phyloP scores from a whole-genome alignment of 2,797 vertebrate species.

The Manis pentadactyla region DNA sequence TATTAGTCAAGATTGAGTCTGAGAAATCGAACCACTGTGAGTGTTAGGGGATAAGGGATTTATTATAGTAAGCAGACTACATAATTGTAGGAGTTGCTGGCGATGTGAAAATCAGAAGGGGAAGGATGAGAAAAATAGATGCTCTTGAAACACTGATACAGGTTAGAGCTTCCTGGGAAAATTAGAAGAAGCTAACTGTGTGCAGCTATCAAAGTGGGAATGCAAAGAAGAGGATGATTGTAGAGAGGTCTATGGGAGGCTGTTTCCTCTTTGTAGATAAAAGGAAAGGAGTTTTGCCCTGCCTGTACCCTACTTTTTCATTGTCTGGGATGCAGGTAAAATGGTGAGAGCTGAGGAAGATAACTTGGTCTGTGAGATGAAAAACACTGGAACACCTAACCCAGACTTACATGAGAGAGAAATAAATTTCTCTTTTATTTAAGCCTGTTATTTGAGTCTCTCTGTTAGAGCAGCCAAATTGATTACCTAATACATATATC shows the following conservation, averaged over 20 bases:
- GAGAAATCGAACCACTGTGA: constrained; percentile 14
- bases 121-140: not conserved
- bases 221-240: not conserved
- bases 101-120: not conserved
- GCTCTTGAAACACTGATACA: not conserved
- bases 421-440: constrained; percentile 32
- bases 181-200: not conserved
- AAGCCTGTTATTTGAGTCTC: constrained; percentile 14
- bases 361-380: not conserved
- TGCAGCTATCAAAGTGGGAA: not conserved
- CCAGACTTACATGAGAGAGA: constrained; percentile 30
- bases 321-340: not conserved
- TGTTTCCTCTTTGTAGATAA: constrained; percentile 15
- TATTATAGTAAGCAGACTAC: not conserved
- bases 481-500: constrained; percentile 1
- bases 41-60: not conserved
- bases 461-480: not conserved
- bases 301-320: not conserved
- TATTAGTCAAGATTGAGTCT: constrained; percentile 35
- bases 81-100: not conserved
- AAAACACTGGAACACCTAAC: not conserved
- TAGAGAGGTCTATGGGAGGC: constrained; percentile 12
- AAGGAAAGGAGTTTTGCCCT: not conserved
- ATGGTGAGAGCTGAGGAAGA: not conserved
- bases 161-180: constrained; percentile 20